phyloP scores from a whole-genome alignment of 2,113 vertebrate species.

The Hypanus sabinus region DNA sequence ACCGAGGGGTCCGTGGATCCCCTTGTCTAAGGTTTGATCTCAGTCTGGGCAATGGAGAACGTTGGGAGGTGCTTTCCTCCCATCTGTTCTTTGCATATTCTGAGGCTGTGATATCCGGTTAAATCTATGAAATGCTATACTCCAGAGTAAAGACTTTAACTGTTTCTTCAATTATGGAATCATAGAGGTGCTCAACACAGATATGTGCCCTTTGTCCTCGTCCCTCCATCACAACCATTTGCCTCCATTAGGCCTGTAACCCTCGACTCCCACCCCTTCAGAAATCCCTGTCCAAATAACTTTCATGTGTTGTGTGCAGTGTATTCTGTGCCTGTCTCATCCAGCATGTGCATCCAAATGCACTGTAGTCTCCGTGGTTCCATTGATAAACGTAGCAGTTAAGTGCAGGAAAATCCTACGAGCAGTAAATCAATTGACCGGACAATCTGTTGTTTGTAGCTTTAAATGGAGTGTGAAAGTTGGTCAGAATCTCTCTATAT shows the following conservation, averaged over 20 bases:
- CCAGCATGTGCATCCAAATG: neutral
- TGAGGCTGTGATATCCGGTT: neutral
- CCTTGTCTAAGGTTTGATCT: too few relatives aligned
- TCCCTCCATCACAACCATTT: too few relatives aligned
- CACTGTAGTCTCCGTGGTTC: too few relatives aligned
- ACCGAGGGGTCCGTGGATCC: too few relatives aligned
- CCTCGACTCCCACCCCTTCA: too few relatives aligned
- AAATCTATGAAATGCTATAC: neutral
- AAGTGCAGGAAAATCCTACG: neutral
- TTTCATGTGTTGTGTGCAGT: neutral
- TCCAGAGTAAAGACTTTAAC: neutral
- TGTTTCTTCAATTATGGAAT: neutral
- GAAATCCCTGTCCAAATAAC: too few relatives aligned
- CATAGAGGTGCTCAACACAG: too few relatives aligned
- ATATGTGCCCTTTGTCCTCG: too few relatives aligned
- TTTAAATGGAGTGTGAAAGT: neutral
- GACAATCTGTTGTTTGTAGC: neutral
- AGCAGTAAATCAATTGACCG: neutral
- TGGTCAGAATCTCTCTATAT: neutral
- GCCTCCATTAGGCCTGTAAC: too few relatives aligned
- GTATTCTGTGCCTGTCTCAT: neutral
- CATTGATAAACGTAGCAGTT: neutral
- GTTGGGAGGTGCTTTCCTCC: too few relatives aligned
- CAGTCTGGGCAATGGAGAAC: too few relatives aligned
- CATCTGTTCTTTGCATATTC: too few relatives aligned